Evolutionary conservation across 2,797 vertebrate species (phyloP).

Genomic region (Microctenopoma stevenorrisi): DNA sequence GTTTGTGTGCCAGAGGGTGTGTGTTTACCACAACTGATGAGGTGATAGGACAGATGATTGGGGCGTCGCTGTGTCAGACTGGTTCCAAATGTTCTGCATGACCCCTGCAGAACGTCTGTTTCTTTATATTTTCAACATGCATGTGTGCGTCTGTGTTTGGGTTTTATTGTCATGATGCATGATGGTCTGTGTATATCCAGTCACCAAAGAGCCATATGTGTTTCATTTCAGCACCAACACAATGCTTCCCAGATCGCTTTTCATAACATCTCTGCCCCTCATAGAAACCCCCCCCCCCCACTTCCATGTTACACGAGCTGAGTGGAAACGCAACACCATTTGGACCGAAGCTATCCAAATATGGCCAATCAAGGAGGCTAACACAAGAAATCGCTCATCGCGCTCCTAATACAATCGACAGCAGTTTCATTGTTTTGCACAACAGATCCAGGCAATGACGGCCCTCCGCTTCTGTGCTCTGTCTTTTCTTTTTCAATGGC

Average conservation of each 20-base stretch:
- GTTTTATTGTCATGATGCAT: constrained; percentile 28
- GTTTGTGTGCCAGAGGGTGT: constrained; percentile 45
- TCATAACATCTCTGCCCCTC: constrained; percentile 52
- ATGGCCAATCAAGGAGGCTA: constrained; percentile 45
- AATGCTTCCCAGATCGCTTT: constrained; percentile 42
- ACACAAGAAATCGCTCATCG: constrained; percentile 37
- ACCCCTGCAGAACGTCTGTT: constrained; percentile 2
- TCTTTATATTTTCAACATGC: constrained; percentile 7
- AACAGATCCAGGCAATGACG: constrained; percentile 26
- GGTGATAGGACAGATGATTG: constrained; percentile 33
- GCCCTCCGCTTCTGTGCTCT: constrained; percentile 18
- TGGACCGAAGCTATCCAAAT: constrained; percentile 65
- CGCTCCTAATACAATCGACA: constrained; percentile 47
- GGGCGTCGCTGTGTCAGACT: constrained; percentile 19
- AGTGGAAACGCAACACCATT: constrained; percentile 62
- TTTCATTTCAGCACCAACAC: constrained; percentile 37
- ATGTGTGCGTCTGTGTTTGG: constrained; percentile 18
- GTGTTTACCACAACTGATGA: constrained; percentile 46
- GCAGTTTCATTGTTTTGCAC: constrained; percentile 50
- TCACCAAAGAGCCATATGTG: constrained; percentile 29
- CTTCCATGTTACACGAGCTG: constrained; percentile 47
- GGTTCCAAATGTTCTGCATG: constrained; percentile 40
- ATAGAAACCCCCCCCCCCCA: neutral
- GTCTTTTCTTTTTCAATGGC: constrained; percentile 40
- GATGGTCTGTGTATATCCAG: constrained; percentile 19